Evolutionary conservation across 2,113 vertebrate genomes (phyloP).

Genomic region (Callipepla californica): DNA sequence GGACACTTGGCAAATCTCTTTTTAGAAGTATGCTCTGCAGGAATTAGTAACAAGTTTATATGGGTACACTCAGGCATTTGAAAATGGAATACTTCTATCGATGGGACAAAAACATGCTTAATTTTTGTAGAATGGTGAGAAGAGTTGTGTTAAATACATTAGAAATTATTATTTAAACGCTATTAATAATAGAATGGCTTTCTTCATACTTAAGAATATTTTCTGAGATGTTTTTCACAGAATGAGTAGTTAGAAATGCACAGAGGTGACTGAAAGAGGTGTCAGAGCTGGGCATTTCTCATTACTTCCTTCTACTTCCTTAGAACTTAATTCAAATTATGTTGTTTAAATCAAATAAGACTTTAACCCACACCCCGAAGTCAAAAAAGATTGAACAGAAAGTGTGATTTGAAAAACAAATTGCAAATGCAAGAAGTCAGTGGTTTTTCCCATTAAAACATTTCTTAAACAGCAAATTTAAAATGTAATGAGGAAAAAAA

Average conservation of each 20-base stretch:
- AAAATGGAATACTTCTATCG: neutral
- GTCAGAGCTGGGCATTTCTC: neutral
- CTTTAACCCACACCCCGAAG: neutral
- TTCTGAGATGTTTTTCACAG: neutral
- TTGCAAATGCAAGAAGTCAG: neutral
- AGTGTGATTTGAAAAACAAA: neutral
- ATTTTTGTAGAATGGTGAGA: neutral
- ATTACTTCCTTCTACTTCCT: neutral
- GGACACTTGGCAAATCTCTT: neutral
- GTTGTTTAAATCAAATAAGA: neutral
- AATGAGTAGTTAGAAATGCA: neutral
- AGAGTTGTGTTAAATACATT: fast-evolving
- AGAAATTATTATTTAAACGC: neutral
- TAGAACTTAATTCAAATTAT: neutral
- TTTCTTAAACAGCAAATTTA: neutral
- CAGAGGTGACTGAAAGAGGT: neutral
- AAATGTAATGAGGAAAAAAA: neutral
- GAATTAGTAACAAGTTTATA: neutral
- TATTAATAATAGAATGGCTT: neutral
- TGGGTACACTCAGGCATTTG: fast-evolving
- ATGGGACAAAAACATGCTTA: fast-evolving
- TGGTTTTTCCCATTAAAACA: neutral
- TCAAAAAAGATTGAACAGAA: neutral
- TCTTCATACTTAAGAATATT: neutral
- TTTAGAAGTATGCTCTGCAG: neutral